Base-by-base conservation (phyloP, 1,140 invertebrate genomes). In the Sipha flava region DNA sequence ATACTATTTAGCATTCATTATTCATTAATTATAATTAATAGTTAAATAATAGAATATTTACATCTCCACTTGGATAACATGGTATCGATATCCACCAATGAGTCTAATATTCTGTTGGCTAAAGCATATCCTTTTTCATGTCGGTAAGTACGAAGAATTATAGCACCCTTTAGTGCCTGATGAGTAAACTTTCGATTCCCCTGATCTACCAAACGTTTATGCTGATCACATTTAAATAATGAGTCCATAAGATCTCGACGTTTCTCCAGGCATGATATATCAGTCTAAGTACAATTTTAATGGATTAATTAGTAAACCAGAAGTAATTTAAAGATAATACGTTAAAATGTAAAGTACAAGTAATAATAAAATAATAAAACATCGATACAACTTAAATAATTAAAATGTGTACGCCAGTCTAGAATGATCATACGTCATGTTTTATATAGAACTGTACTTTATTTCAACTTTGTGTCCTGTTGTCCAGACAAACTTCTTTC, bases 1-100 rank as follows among this genome's bases (percentile, higher is more conserved):
- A n/a, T n/a, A n/a, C n/a, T n/a, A n/a, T n/a, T n/a, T n/a, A n/a
- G n/a, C n/a, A n/a, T n/a, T n/a, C n/a, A n/a, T n/a, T n/a, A n/a
- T n/a, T n/a, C n/a, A n/a, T n/a, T n/a, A n/a, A n/a, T n/a, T n/a
- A n/a, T n/a, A n/a, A n/a, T n/a, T n/a, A n/a, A n/a, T n/a, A n/a
- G n/a, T n/a, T 29, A 23, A 26, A 43, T 29, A n/a, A 34, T 29
- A 29, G 6, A 43, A 79, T 52, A 89, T 92, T 92, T 90, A 99
- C 97, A 98, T 87, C 98, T 90, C 98, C 98, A 99, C 87, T 99
- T 99, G n/a, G 96, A 98, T 81, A 99, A 95, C 66, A 98, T 88
- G 1, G 96, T 95, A 87, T 99, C 98, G 43, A 99, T 97, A 85
- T 99, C 97, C 94, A 98, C 98, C 1, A 99, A 89, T 5, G 95